phyloP scores from a whole-genome alignment of 2,797 vertebrate genomes.

The Lophotriccus pileatus region DNA sequence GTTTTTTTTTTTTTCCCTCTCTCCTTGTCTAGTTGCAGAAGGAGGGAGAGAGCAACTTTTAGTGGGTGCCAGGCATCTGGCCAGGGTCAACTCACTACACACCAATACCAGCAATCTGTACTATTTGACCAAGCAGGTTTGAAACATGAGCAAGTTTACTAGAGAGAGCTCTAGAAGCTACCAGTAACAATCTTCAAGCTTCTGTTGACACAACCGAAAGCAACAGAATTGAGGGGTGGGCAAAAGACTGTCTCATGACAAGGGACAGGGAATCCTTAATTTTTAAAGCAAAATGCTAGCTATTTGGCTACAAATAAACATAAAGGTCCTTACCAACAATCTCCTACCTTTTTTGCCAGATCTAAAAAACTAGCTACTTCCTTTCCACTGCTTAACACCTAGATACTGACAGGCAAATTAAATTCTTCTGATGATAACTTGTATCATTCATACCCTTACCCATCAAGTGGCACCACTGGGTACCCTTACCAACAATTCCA shows the following conservation, averaged over 20 bases:
- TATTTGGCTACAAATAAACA: neutral
- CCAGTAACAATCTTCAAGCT: neutral
- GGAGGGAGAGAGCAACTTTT: too few relatives aligned
- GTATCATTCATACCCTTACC: neutral
- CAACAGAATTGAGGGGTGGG: neutral
- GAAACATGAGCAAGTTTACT: neutral
- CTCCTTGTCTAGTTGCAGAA: too few relatives aligned
- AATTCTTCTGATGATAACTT: neutral
- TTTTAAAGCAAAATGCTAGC: neutral
- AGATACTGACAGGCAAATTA: neutral
- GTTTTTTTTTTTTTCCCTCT: too few relatives aligned
- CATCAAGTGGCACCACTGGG: neutral
- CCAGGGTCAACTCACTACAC: too few relatives aligned
- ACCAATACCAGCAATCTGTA: neutral
- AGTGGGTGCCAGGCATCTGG: too few relatives aligned
- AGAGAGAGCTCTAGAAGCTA: neutral
- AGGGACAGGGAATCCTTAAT: accelerated
- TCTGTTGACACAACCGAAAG: neutral
- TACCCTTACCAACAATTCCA: neutral
- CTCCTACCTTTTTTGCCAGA: neutral
- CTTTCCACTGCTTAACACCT: neutral
- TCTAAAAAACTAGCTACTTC: neutral
- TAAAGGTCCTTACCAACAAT: neutral
- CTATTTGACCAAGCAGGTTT: neutral
- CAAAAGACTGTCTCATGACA: neutral